phyloP scores from a whole-genome alignment of 2,113 vertebrate species.

The Chloropsis hardwickii region DNA sequence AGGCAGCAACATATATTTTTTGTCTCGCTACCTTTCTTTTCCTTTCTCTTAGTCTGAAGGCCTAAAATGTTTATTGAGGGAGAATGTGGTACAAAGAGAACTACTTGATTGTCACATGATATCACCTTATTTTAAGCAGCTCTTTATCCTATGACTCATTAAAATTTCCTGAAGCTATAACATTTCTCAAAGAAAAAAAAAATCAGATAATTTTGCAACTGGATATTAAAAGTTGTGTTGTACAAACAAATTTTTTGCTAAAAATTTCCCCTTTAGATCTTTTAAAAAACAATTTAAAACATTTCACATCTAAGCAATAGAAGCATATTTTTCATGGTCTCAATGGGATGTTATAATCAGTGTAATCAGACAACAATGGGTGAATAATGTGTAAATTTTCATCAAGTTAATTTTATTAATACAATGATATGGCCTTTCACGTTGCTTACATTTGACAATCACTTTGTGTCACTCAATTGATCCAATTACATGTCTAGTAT shows the following conservation, averaged over 20 bases:
- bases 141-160: constrained; percentile 10
- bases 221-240: not conserved
- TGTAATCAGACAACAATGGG: not conserved
- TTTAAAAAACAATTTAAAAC: not conserved
- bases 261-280: not conserved
- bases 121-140: not conserved
- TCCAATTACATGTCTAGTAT: not conserved
- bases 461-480: not conserved
- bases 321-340: not conserved
- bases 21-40: not conserved
- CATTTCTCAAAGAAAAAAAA: constrained; percentile 8
- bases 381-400: not conserved
- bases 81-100: not conserved
- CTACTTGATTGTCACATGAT: not conserved
- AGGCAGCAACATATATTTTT: not conserved
- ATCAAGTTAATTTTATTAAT: not conserved
- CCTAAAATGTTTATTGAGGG: not conserved
- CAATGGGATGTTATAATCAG: not conserved
- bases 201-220: not conserved
- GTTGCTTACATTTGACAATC: not conserved
- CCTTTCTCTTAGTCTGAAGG: not conserved
- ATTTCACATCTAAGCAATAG: not conserved
- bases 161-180: not conserved
- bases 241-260: not conserved
- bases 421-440: not conserved